Base-by-base conservation (phyloP, 1,140 invertebrate genomes). In the Bombus consobrinus region DNA sequence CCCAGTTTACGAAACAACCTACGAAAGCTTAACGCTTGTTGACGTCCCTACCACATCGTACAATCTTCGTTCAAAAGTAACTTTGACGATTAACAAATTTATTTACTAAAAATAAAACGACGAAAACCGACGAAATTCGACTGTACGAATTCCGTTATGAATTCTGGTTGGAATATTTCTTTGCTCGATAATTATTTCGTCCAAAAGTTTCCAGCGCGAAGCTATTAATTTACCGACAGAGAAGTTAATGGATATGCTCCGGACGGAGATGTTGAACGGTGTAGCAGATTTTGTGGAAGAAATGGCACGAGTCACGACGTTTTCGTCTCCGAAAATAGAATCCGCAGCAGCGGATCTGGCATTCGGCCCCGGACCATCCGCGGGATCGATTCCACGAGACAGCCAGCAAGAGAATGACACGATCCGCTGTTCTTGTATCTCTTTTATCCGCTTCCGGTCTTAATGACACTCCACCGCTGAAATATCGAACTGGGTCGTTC, bases 281-380 rank as follows among this genome's bases (percentile, higher is more conserved):
- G 62, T 47, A 32, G 59, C 76, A 39, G 34, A 79, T 66, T 79
- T 66, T 79, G n/a, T 47, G 22, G 39, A 79, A 43, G 77, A 66
- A 79, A 79, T 34, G 62, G 62, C 77, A 79, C n/a, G 62, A 28
- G 39, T 8, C 87, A 66, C 62, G 72, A 77, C n/a, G 81, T 34
- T 25, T 41, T 66, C 80, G 43, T 53, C 34, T 76, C 81, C 43
- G 28, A 83, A 83, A 83, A 83, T 83, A 83, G 81, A 83, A 37
- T 53, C 69, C 18, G n/a, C 43, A 28, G 28, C 22, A 3, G 37
- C n/a, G 76, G 37, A 73, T 81, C 73, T 68, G 73, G 73, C 72
- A 43, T 66, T 64, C 72, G 22, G 41, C 59, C 13, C 25, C 32
- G 22, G 41, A 66, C 74, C 81, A 83, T 77, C 73, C 53, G 81